Conservation (phyloP, 1,140 invertebrate genomes). For the Phortica variegata region DNA sequence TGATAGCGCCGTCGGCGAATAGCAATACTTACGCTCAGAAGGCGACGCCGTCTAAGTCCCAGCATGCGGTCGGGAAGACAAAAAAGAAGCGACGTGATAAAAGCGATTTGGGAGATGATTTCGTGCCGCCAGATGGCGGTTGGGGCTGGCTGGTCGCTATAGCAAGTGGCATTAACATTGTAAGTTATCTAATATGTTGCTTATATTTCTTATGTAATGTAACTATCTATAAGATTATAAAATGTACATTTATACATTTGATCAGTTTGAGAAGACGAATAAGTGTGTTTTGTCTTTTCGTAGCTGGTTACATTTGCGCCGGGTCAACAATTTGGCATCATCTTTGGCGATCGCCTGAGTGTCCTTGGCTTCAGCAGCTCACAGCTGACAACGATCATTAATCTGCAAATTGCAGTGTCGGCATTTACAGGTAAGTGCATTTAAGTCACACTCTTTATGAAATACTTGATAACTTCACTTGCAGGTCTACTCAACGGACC, state of each 20-base stretch:
- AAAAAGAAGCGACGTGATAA: slow-evolving; percentile 51
- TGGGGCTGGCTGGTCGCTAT: slow-evolving; percentile 56
- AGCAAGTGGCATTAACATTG: slow-evolving; percentile 47
- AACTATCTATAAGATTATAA: no score
- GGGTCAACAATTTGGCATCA: slow-evolving; percentile 67
- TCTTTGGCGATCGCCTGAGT: slow-evolving; percentile 64
- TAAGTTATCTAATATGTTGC: no score
- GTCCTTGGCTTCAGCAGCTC: slow-evolving; percentile 62
- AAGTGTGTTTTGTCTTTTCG: no score
- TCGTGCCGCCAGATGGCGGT: slow-evolving; percentile 53
- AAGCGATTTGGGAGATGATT: slow-evolving; percentile 52
- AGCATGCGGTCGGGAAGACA: no score
- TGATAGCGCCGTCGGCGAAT: not conserved
- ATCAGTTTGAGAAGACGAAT: no score
- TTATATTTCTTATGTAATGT: no score
- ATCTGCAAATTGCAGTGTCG: slow-evolving; percentile 66
- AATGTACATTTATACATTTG: no score
- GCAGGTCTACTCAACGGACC: slow-evolving; percentile 67
- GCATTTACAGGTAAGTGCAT: slow-evolving; percentile 57
- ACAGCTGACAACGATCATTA: slow-evolving; percentile 66
- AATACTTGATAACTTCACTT: no score
- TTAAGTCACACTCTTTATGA: no score
- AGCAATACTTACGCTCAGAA: no score
- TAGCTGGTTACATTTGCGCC: slow-evolving; percentile 66
- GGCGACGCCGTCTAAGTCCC: no score